Evolutionary conservation across 1,140 invertebrate genomes (phyloP).

Genomic region (Cyphomyrmex costatus): DNA sequence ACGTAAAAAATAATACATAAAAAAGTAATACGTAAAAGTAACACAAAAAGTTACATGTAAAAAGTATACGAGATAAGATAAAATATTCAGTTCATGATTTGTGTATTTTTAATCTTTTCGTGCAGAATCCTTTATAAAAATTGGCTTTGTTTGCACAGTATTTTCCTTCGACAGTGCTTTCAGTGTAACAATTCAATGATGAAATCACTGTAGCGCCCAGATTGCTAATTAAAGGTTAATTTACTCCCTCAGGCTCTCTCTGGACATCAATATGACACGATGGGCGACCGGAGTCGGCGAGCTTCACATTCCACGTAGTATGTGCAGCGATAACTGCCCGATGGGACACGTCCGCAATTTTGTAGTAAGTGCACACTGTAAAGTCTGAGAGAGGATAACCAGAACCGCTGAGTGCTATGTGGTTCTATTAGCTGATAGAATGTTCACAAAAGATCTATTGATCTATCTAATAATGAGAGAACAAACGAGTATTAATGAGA

Average conservation of each 20-base stretch:
- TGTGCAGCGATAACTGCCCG: conserved; percentile 89
- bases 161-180: neutral
- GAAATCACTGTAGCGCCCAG: neutral
- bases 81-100: neutral
- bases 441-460: neutral
- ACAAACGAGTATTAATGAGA: neutral
- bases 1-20: neutral
- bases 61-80: neutral
- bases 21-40: neutral
- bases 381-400: conserved; percentile 43
- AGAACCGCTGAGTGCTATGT: conserved; percentile 16
- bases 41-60: neutral
- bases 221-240: conserved; percentile 40
- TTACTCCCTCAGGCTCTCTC: conserved; percentile 77
- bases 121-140: neutral
- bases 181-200: neutral
- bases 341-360: conserved; percentile 89
- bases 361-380: conserved; percentile 83
- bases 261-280: conserved; percentile 84
- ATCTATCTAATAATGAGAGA: conserved; percentile 15
- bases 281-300: conserved; percentile 82
- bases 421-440: conserved; percentile 32
- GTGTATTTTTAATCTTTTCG: neutral
- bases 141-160: neutral
- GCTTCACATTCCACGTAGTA: conserved; percentile 87